Conservation (phyloP, 2,888 invertebrate species). For the Rotaria socialis region DNA sequence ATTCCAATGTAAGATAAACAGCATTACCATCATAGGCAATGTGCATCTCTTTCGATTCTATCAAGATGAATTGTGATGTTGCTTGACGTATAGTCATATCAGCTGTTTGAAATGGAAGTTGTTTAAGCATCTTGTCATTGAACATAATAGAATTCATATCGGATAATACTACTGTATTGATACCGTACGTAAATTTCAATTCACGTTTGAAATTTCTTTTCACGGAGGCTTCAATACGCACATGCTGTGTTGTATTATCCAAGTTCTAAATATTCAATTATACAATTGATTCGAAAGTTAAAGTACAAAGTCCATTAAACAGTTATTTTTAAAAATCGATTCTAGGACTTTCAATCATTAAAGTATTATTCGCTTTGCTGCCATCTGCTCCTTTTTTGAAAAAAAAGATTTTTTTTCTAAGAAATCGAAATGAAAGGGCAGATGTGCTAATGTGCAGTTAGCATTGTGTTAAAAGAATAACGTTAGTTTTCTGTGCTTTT, state of each 20-base stretch:
- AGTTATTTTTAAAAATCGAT: not conserved
- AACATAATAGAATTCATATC: not conserved
- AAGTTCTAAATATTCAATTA: not conserved
- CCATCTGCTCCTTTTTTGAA: not conserved
- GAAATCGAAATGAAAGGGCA: not conserved
- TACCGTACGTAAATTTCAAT: not conserved
- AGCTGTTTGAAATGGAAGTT: not conserved
- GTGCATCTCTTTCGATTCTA: not conserved
- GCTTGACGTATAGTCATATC: not conserved
- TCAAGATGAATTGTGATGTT: conserved; percentile 21
- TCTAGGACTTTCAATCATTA: not conserved
- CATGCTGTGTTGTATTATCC: not conserved
- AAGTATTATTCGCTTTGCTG: not conserved
- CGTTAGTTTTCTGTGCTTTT: too few species aligned
- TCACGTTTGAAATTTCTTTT: not conserved
- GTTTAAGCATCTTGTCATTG: not conserved
- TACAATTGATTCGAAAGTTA: not conserved
- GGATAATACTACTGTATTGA: not conserved
- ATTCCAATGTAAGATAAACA: conserved; percentile 3
- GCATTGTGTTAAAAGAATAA: not conserved
- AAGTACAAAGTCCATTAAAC: not conserved
- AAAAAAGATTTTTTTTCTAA: not conserved
- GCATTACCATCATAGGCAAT: conserved; percentile 1
- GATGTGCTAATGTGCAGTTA: not conserved
- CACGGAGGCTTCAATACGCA: not conserved